phyloP scores from a whole-genome alignment of 2,113 vertebrate genomes.

The Carassius carassius region DNA sequence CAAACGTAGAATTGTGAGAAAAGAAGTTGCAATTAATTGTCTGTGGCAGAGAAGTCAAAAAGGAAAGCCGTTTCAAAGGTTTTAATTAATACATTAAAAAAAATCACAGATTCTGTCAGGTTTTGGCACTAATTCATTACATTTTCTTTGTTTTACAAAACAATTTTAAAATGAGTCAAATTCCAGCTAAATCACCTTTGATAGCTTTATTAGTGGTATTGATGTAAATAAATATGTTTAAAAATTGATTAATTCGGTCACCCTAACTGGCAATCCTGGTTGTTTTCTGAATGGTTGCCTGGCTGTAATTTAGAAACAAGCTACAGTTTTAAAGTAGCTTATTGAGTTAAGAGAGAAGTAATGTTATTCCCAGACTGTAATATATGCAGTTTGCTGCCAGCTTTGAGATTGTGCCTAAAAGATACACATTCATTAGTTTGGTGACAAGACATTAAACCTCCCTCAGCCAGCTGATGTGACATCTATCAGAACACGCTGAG shows the following conservation, averaged over 20 bases:
- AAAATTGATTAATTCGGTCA: not conserved
- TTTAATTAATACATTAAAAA: too few species aligned
- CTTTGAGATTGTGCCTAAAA: not conserved
- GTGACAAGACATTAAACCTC: constrained; percentile 17
- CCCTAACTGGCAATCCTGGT: not conserved
- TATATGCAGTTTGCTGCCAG: not conserved
- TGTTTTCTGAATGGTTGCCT: not conserved
- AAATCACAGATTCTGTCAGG: not conserved
- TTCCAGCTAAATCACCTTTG: not conserved
- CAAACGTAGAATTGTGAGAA: too few species aligned
- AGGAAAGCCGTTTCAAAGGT: too few species aligned
- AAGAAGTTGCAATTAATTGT: too few species aligned
- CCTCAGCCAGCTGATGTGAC: constrained; percentile 8
- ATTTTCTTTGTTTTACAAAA: not conserved
- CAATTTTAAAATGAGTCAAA: not conserved
- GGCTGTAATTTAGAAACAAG: not conserved
- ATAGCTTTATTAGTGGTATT: not conserved
- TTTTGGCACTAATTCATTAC: not conserved
- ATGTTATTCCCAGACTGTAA: not conserved
- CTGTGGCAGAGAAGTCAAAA: too few species aligned
- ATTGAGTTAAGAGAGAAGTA: not conserved
- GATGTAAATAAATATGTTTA: not conserved
- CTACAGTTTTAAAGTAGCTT: not conserved
- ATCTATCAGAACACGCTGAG: not conserved
- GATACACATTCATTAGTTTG: constrained; percentile 30